These are phyloP conservation scores for Ondatra zibethicus DNA, from an alignment of 2,113 vertebrate genomes.

Conservation along the genomic window DNA sequence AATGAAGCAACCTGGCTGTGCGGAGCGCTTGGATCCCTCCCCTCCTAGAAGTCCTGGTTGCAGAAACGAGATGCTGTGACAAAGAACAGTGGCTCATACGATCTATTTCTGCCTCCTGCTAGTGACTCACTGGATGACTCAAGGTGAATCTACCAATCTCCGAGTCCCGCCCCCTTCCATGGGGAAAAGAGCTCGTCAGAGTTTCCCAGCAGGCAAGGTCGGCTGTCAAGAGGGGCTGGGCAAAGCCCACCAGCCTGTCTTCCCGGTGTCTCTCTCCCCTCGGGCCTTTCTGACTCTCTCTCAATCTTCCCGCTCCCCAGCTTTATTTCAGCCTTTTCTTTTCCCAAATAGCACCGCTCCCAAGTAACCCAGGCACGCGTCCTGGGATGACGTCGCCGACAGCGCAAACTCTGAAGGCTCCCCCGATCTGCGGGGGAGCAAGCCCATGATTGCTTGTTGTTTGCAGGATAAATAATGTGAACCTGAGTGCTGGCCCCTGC, in stretches of 20 bases:
- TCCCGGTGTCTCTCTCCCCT: background rate
- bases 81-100: conserved; percentile 47
- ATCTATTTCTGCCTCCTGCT: conserved; percentile 74
- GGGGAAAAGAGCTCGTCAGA: background rate
- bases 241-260: background rate
- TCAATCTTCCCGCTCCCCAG: background rate
- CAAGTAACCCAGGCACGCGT: background rate
- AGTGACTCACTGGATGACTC: conserved; percentile 77
- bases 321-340: conserved; percentile 14
- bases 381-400: background rate
- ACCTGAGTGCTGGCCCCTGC: background rate
- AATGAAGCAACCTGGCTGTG: background rate
- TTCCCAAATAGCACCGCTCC: conserved; percentile 54
- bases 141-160: conserved; percentile 51
- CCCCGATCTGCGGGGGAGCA: background rate
- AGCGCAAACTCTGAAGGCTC: background rate
- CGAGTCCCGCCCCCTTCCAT: background rate
- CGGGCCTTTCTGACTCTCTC: background rate
- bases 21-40: background rate
- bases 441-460: background rate
- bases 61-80: conserved; percentile 49
- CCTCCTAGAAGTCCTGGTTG: conserved; percentile 8
- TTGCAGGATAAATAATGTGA: conserved; percentile 54
- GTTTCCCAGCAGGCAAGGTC: background rate
- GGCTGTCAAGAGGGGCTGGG: background rate